These are phyloP conservation scores for Pseudomyrmex pallidus DNA, from an alignment of 1,140 invertebrate genomes.

Conservation along the genomic window DNA sequence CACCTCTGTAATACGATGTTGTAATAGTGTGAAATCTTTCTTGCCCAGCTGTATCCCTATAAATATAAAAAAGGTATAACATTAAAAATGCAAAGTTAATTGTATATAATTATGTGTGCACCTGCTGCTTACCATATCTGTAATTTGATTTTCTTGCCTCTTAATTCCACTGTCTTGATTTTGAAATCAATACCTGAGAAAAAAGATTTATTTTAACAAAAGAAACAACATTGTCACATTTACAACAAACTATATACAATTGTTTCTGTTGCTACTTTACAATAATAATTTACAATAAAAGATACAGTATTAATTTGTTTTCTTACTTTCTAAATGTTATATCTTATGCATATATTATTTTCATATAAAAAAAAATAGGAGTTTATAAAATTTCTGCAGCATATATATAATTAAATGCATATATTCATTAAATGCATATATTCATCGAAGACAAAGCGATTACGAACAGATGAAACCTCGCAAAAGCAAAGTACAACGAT, in stretches of 20 bases:
- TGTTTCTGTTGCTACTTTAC: background rate
- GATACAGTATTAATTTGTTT: conserved; percentile 1
- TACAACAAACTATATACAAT: background rate
- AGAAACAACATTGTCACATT: background rate
- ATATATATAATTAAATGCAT: background rate
- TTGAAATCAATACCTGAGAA: conserved; percentile 98
- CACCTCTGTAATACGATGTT: conserved; percentile 98
- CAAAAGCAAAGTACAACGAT: conserved; percentile 8
- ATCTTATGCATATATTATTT: background rate
- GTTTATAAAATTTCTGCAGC: background rate
- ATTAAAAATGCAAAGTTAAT: conserved; percentile 26
- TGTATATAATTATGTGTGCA: background rate
- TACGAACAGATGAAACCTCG: background rate
- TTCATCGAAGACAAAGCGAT: background rate
- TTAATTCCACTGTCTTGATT: conserved; percentile 98
- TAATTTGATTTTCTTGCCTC: conserved; percentile 99
- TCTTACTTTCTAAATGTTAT: background rate
- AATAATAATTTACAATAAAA: conserved; percentile 51
- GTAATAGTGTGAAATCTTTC: conserved; percentile 98
- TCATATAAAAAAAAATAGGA: background rate
- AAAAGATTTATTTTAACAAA: conserved; percentile 69
- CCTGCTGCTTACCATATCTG: conserved; percentile 95
- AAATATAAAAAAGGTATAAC: conserved; percentile 69
- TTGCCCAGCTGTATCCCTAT: conserved; percentile 97
- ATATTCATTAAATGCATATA: background rate